phyloP scores from a whole-genome alignment of 2,113 vertebrate species.

The Dolichotis patagonum region DNA sequence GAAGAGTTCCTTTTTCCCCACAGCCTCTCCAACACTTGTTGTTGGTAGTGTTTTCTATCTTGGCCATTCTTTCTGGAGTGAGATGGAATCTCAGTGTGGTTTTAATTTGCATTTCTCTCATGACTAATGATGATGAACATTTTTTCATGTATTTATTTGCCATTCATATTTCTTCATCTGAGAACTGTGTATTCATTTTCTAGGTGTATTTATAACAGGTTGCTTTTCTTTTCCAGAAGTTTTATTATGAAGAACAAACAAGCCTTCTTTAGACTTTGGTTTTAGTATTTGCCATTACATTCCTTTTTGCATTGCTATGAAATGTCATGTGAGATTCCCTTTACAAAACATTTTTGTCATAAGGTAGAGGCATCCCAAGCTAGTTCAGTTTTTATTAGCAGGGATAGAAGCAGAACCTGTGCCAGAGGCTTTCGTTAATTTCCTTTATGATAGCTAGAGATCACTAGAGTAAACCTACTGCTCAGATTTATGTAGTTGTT shows the following conservation, averaged over 20 bases:
- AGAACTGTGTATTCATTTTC: too few relatives aligned
- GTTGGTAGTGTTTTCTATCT: too few relatives aligned
- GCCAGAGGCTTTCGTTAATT: background rate
- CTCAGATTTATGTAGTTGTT: background rate
- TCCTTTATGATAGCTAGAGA: background rate
- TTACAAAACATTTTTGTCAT: constrained; percentile 18
- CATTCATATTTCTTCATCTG: too few relatives aligned
- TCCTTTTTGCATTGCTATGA: background rate
- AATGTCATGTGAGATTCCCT: background rate
- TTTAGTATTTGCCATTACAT: constrained; percentile 14
- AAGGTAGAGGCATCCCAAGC: background rate
- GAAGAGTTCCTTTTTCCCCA: too few relatives aligned
- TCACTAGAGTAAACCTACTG: background rate
- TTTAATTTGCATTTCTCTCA: too few relatives aligned
- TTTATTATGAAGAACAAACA: background rate
- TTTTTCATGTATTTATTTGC: too few relatives aligned
- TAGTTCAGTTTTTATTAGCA: background rate
- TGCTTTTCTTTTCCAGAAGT: constrained; percentile 29
- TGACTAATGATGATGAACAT: too few relatives aligned
- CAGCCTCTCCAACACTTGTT: too few relatives aligned
- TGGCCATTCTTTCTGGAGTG: too few relatives aligned
- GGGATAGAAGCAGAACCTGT: background rate
- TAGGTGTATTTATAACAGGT: background rate
- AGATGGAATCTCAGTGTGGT: too few relatives aligned
- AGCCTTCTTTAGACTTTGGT: background rate